These are phyloP conservation scores for Sesamia nonagrioides DNA, from an alignment of 1,140 invertebrate species.

Conservation along the genomic window DNA sequence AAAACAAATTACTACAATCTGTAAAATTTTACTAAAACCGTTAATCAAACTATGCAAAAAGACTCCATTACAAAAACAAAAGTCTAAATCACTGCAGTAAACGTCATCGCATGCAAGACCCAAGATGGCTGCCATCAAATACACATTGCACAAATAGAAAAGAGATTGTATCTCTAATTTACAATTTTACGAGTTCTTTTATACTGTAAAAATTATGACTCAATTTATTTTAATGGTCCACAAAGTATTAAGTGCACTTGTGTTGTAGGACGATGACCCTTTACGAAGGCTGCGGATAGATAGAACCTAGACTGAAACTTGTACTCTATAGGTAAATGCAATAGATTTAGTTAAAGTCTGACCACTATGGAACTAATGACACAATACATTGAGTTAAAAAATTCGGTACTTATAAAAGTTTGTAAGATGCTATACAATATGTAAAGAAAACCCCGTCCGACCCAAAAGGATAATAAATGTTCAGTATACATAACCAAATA, in stretches of 20 bases:
- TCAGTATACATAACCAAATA: too few species aligned
- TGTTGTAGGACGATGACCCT: not conserved
- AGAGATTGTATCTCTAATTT: constrained; percentile 8
- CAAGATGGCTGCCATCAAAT: constrained; percentile 27
- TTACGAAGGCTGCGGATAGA: not conserved
- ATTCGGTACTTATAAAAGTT: too few species aligned
- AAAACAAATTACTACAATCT: too few species aligned
- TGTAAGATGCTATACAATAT: too few species aligned
- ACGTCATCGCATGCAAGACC: constrained; percentile 33
- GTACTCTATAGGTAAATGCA: not conserved
- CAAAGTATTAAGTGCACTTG: not conserved
- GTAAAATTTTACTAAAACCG: too few species aligned
- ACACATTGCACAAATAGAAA: constrained; percentile 19
- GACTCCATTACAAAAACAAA: not conserved
- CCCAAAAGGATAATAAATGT: too few species aligned
- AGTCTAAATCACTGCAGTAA: constrained; percentile 15
- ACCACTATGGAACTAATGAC: not conserved
- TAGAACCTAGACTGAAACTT: not conserved
- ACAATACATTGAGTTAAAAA: too few species aligned
- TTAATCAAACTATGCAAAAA: not conserved
- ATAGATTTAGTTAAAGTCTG: not conserved
- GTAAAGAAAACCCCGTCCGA: too few species aligned
- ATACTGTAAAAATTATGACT: constrained; percentile 14
- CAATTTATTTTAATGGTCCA: constrained; percentile 9
- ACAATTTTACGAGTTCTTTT: constrained; percentile 23